These are phyloP conservation scores for Empidonax traillii DNA, from an alignment of 2,113 vertebrate genomes.

Conservation along the genomic window DNA sequence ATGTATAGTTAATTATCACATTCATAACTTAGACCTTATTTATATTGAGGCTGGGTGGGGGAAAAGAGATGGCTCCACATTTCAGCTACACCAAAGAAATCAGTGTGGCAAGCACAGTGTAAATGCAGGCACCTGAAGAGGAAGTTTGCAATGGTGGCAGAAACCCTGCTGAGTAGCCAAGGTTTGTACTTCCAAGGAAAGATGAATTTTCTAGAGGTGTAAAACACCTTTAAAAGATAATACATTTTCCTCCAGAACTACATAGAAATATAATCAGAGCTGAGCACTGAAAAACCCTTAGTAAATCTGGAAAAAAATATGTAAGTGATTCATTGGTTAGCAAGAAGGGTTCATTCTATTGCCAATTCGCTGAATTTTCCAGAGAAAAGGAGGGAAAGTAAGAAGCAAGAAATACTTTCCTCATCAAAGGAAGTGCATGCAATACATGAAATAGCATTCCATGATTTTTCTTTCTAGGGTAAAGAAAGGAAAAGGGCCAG, in stretches of 20 bases:
- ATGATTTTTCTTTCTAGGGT: not conserved
- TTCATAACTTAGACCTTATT: not conserved
- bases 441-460: not conserved
- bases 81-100: not conserved
- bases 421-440: not conserved
- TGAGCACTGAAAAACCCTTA: not conserved
- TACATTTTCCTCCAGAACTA: not conserved
- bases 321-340: not conserved
- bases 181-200: not conserved
- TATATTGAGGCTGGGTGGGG: not conserved
- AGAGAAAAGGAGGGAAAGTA: not conserved
- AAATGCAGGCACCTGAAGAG: not conserved
- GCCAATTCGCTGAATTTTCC: not conserved
- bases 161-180: not conserved
- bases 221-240: not conserved
- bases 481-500: not conserved
- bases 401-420: not conserved
- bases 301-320: not conserved
- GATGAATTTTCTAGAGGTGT: not conserved
- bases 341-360: not conserved
- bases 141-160: not conserved
- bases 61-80: not conserved
- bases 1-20: conserved; percentile 11
- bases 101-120: not conserved
- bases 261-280: not conserved